Evolutionary conservation across 1,140 invertebrate species (phyloP).

Genomic region (Drosophila melanica): DNA sequence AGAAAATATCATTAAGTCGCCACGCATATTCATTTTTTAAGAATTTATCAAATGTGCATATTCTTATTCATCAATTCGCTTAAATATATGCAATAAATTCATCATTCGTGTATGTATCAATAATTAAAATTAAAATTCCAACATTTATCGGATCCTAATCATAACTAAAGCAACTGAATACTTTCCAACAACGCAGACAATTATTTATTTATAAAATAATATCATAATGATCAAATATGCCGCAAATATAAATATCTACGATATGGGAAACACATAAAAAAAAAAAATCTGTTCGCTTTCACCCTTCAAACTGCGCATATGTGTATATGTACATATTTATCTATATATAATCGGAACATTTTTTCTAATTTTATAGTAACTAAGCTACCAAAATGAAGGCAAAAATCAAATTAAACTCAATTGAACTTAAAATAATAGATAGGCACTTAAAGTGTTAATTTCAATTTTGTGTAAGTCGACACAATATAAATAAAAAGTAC

Average conservation of each 20-base stretch:
- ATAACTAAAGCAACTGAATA: slow-evolving; percentile 15
- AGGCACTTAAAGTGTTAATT: slow-evolving; percentile 75
- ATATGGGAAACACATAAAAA: not conserved
- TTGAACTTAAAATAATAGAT: slow-evolving; percentile 68
- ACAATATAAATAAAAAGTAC: slow-evolving; percentile 33
- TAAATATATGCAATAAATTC: slow-evolving; percentile 27
- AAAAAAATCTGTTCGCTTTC: slow-evolving; percentile 19
- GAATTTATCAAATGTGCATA: slow-evolving; percentile 20
- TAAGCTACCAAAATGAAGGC: slow-evolving; percentile 35
- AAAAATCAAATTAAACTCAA: slow-evolving; percentile 70
- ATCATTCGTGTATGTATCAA: slow-evolving; percentile 27
- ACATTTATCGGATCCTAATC: slow-evolving; percentile 40
- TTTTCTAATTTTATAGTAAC: slow-evolving; percentile 55
- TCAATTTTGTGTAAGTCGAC: slow-evolving; percentile 52
- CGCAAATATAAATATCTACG: slow-evolving; percentile 13
- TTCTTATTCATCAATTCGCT: slow-evolving; percentile 26
- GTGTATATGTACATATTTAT: slow-evolving; percentile 34
- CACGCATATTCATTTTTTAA: slow-evolving; percentile 20
- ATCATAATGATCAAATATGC: slow-evolving; percentile 24
- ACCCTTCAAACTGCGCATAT: slow-evolving; percentile 24
- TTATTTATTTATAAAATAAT: slow-evolving; percentile 15
- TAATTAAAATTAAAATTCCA: slow-evolving; percentile 39
- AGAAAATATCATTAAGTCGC: slow-evolving; percentile 24
- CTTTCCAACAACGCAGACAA: slow-evolving; percentile 21
- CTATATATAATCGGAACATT: slow-evolving; percentile 24